Evolutionary conservation across 1,140 invertebrate species (phyloP), one percentile per base, ranked within the genome.

Genomic region (Zaprionus inermis): DNA sequence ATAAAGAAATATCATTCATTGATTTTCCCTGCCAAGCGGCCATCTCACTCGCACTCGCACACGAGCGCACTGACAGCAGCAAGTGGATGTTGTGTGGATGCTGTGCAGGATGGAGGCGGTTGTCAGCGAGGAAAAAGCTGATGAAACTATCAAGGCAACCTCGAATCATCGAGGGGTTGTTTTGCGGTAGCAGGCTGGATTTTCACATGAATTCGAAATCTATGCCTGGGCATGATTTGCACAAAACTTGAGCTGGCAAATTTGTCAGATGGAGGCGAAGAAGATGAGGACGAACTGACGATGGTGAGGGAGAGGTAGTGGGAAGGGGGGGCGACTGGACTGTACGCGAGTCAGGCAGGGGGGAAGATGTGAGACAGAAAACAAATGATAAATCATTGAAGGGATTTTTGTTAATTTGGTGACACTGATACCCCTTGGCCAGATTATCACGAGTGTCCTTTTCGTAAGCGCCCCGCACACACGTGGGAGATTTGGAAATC

Each of bases 1-100:
- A 91, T 81, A 86, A 81, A 83, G 85, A 90, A 83, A 86, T 88
- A 86, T 86, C 83, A 83, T 88, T 86, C 86, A 90, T 90, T 90
- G 86, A 90, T 90, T 90, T 90, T 90, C 66, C 70, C 56, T 61
- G 16, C 59, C 34, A 36, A 22, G 32, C 30, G 9, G 6, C 44
- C 16, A 20, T 11, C 14, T 12, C 56, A 28, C 7, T 22, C 20
- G 18, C 34, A 54, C 18, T 24, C 2, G 24, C 28, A 11, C 3
- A 11, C 18, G n/a, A 0, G 14, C 20, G 24, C 24, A 11, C 64
- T 54, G 32, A 28, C 44, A 16, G 41, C 46, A 55, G 79, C 82
- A 86, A 86, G 82, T 88, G 82, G 76, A 83, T 80, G 73, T 71
- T 77, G 81, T 77, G 81, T 59, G 82, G 76, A 83, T 73, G 73